Percentiles rank a stretch among this genome's conserved stretches.
Evolutionary conservation across 2,797 vertebrate genomes (phyloP).

Genomic region (Eulemur coronatus): DNA sequence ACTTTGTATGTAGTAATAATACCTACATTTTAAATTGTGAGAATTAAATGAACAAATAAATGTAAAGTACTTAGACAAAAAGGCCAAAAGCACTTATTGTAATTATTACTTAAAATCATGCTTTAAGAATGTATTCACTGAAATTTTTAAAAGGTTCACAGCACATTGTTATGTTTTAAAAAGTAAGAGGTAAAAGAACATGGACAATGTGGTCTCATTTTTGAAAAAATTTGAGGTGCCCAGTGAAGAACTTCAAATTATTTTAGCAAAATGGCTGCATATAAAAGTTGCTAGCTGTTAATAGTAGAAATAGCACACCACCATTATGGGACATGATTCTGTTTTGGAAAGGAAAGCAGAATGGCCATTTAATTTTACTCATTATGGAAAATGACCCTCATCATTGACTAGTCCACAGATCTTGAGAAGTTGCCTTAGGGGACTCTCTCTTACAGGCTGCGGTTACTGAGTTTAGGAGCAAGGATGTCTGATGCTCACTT

Average conservation of each 20-base stretch:
- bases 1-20: background rate
- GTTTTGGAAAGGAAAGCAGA: slow-evolving; percentile 39
- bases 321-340: slow-evolving; percentile 10
- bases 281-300: slow-evolving; percentile 30
- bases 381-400: slow-evolving; percentile 64
- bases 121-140: background rate
- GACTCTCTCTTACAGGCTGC: slow-evolving; percentile 39
- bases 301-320: background rate
- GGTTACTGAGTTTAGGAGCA: slow-evolving; percentile 41
- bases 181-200: background rate
- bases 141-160: background rate
- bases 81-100: background rate
- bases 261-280: background rate
- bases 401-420: slow-evolving; percentile 40
- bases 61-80: background rate
- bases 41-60: slow-evolving; percentile 36
- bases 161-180: background rate
- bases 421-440: slow-evolving; percentile 9
- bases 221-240: background rate
- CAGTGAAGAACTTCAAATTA: slow-evolving; percentile 4
- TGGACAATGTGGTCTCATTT: background rate
- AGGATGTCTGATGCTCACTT: slow-evolving; percentile 48
- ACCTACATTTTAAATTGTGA: slow-evolving; percentile 29
- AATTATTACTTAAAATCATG: slow-evolving; percentile 12
- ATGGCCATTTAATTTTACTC: slow-evolving; percentile 63